Evolutionary conservation across 2,888 invertebrate genomes (phyloP).

Genomic region (Harpalus rufipes): DNA sequence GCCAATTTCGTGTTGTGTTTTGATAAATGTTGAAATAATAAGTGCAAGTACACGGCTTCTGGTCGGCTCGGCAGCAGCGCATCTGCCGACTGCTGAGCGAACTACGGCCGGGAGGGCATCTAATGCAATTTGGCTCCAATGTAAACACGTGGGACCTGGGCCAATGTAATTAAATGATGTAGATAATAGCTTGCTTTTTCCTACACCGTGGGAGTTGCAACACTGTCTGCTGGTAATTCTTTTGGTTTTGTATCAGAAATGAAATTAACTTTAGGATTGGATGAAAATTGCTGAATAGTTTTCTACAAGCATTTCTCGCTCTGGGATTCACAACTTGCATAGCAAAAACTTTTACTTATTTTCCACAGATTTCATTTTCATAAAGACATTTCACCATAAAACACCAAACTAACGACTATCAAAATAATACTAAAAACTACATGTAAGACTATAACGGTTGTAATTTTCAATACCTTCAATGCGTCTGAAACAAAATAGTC

Average conservation of each 20-base stretch:
- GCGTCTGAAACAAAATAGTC: background rate
- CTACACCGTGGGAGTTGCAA: constrained; percentile 53
- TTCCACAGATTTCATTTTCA: constrained; percentile 30
- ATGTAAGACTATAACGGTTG: too few relatives aligned
- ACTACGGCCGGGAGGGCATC: constrained; percentile 51
- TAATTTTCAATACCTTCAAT: too few relatives aligned
- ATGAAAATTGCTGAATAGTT: constrained; percentile 53
- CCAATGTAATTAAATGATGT: constrained; percentile 67
- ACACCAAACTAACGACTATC: too few relatives aligned
- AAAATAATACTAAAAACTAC: too few relatives aligned
- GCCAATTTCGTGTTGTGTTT: constrained; percentile 67
- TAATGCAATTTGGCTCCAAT: constrained; percentile 66
- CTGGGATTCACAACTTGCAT: constrained; percentile 17
- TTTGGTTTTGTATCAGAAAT: constrained; percentile 62
- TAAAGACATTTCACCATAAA: background rate
- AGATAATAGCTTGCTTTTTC: constrained; percentile 65
- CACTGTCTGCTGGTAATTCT: constrained; percentile 56
- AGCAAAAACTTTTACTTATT: constrained; percentile 24
- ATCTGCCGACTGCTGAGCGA: constrained; percentile 14
- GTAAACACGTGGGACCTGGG: constrained; percentile 65
- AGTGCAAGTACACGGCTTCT: constrained; percentile 65
- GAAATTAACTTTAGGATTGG: constrained; percentile 61
- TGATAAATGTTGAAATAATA: constrained; percentile 70
- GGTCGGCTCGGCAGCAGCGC: constrained; percentile 15
- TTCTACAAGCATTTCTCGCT: constrained; percentile 18